These are phyloP conservation scores for Venturia canescens DNA, from an alignment of 1,140 invertebrate species.

Conservation along the genomic window DNA sequence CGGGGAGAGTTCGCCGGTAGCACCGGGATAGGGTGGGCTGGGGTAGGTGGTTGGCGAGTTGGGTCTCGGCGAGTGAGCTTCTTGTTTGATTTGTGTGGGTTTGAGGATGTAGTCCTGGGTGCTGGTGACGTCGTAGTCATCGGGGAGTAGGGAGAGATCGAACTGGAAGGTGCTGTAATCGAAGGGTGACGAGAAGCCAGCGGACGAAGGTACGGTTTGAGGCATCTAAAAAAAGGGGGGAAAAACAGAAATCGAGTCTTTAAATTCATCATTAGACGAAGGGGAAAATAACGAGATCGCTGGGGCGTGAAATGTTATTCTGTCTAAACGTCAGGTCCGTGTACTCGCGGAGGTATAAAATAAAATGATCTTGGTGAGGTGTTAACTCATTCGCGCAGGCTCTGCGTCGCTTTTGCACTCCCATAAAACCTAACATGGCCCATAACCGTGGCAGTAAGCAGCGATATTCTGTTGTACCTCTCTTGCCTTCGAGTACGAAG, in stretches of 20 bases:
- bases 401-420: slow-evolving; percentile 22
- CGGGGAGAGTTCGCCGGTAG: slow-evolving; percentile 77
- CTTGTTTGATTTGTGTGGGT: slow-evolving; percentile 71
- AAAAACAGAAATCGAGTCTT: no score
- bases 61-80: slow-evolving; percentile 70
- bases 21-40: slow-evolving; percentile 78
- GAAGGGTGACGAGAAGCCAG: slow-evolving; percentile 83
- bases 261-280: slow-evolving; percentile 22
- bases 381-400: slow-evolving; percentile 33
- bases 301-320: not conserved
- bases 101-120: slow-evolving; percentile 63
- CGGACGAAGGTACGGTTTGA: slow-evolving; percentile 86
- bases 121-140: slow-evolving; percentile 73
- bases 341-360: not conserved
- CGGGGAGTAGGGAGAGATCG: slow-evolving; percentile 85
- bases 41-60: slow-evolving; percentile 75
- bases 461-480: not conserved
- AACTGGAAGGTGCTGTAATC: slow-evolving; percentile 83
- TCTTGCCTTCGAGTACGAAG: not conserved
- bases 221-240: slow-evolving; percentile 83
- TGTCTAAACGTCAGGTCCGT: slow-evolving; percentile 1
- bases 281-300: slow-evolving; percentile 8
- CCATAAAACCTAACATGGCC: slow-evolving; percentile 27
- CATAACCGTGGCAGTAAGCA: slow-evolving; percentile 27
- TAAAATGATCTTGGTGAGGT: slow-evolving; percentile 23